Percentiles rank a stretch among this genome's conserved stretches.
Conservation (phyloP, 92 coral and sea anemone species). For the Anthopleura xanthogrammica region DNA sequence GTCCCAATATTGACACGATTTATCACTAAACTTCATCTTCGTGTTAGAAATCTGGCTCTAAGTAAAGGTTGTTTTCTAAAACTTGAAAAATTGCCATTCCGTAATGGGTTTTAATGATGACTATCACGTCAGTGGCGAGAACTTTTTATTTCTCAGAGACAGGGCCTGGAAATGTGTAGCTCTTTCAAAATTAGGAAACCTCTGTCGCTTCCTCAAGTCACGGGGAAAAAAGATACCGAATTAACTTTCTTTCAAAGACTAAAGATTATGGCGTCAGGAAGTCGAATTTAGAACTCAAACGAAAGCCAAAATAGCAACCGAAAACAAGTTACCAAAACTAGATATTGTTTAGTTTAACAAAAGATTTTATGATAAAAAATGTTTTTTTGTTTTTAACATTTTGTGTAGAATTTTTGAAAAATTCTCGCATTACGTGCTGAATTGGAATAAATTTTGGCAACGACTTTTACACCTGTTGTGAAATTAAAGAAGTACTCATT, state of each 20-base stretch:
- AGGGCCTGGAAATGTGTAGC: not conserved
- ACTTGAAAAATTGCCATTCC: not conserved
- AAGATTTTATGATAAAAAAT: no score
- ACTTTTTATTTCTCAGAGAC: not conserved
- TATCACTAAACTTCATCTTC: not conserved
- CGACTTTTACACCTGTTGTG: not conserved
- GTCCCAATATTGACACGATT: not conserved
- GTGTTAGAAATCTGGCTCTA: not conserved
- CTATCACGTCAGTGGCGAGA: not conserved
- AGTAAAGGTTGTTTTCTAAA: not conserved
- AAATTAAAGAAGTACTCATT: conserved; percentile 1
- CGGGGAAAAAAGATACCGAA: no score
- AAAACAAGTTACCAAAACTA: no score
- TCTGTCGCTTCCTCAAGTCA: no score
- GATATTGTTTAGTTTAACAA: no score
- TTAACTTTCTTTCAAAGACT: no score
- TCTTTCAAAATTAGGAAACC: no score
- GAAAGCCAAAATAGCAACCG: no score
- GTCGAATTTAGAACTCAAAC: no score
- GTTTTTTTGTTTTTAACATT: not conserved
- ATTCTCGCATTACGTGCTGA: not conserved
- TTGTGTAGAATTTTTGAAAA: not conserved
- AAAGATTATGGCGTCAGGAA: no score
- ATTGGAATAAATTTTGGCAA: not conserved
- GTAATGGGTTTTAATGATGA: not conserved